Conservation (phyloP, 2,113 vertebrate species). For the Onychostruthus taczanowskii region DNA sequence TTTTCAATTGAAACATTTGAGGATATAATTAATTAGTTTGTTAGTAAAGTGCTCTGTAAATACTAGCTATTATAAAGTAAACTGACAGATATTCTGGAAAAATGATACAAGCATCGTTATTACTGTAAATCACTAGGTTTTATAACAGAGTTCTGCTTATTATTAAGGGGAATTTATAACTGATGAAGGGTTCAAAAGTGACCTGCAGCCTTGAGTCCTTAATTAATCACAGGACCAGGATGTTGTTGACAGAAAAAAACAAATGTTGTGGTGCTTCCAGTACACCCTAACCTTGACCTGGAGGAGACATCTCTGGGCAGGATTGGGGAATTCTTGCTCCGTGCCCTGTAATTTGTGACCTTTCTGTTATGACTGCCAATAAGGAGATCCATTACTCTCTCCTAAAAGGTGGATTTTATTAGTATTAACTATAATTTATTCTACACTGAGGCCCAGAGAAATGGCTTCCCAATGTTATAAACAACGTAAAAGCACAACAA, state of each 20-base stretch:
- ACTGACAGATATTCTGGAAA: slow-evolving; percentile 11
- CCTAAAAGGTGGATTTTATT: slow-evolving; percentile 32
- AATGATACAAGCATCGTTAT: neutral
- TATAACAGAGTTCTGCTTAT: slow-evolving; percentile 32
- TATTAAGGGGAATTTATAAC: slow-evolving; percentile 44
- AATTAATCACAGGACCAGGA: slow-evolving; percentile 33
- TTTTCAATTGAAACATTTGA: slow-evolving; percentile 38
- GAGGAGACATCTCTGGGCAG: neutral
- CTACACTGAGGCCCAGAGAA: neutral
- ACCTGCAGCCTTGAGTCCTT: slow-evolving; percentile 7
- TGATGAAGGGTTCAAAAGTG: neutral
- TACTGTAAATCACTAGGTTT: slow-evolving; percentile 48
- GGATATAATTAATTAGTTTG: slow-evolving; percentile 38
- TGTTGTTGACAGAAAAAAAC: neutral
- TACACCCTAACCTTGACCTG: slow-evolving; percentile 35
- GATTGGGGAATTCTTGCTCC: neutral
- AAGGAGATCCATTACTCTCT: slow-evolving; percentile 15
- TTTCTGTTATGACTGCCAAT: neutral
- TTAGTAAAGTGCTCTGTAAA: slow-evolving; percentile 28
- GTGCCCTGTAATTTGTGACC: neutral
- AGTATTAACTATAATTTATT: slow-evolving; percentile 11
- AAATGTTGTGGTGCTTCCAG: neutral
- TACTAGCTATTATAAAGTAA: slow-evolving; percentile 30
- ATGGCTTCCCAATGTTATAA: neutral
- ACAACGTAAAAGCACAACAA: neutral